Conservation (phyloP, 2,113 vertebrate species). For the Ellobius talpinus region DNA sequence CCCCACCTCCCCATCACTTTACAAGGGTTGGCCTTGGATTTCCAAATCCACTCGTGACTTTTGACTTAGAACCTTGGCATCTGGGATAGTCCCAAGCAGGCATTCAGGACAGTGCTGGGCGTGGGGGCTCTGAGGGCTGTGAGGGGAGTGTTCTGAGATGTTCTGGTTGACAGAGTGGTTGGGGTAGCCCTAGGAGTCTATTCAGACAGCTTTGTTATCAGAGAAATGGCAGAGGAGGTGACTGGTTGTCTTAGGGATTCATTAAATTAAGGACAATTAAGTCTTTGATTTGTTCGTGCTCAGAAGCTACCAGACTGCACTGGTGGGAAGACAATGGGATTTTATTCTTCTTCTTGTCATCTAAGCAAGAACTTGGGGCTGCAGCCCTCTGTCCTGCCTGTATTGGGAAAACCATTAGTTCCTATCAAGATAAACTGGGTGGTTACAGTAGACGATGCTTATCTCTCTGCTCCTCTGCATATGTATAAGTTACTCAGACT, state of each 20-base stretch:
- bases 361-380: neutral
- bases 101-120: slow-evolving; percentile 7
- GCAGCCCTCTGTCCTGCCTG: neutral
- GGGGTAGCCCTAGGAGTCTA: neutral
- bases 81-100: slow-evolving; percentile 47
- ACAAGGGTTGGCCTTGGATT: slow-evolving; percentile 65
- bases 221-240: neutral
- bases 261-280: neutral
- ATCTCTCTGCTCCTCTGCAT: slow-evolving; percentile 33
- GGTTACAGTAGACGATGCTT: slow-evolving; percentile 18
- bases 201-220: neutral
- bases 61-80: slow-evolving; percentile 77
- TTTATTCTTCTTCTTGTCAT: neutral
- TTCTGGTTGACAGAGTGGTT: neutral
- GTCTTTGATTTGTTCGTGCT: neutral
- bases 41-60: slow-evolving; percentile 69
- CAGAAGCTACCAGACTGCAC: neutral
- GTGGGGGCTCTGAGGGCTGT: neutral
- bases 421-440: slow-evolving; percentile 30
- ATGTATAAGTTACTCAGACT: slow-evolving; percentile 41
- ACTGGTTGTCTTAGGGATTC: neutral
- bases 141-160: neutral
- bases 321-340: neutral
- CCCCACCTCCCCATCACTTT: slow-evolving; percentile 52
- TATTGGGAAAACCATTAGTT: slow-evolving; percentile 59